phyloP scores from a whole-genome alignment of 1,140 invertebrate genomes.

The Bombyx mandarina region DNA sequence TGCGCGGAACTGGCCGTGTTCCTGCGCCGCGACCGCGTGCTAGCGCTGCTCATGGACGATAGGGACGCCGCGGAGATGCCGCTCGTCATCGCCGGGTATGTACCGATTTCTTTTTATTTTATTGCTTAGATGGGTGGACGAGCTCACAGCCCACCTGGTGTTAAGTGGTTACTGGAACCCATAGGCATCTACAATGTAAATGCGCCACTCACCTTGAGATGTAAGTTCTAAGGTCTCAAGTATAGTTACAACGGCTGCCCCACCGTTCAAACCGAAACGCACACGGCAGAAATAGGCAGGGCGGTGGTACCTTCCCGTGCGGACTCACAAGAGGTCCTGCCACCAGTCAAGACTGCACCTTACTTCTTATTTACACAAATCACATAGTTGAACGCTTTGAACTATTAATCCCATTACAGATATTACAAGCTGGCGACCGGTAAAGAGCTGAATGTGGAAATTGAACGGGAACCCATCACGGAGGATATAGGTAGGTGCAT shows the following conservation, averaged over 20 bases:
- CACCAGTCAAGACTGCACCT: background rate
- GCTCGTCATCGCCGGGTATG: conserved; percentile 79
- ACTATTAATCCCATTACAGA: conserved; percentile 27
- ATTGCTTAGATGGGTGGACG: too few species aligned
- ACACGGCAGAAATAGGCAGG: background rate
- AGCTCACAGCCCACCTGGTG: too few species aligned
- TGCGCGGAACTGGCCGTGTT: conserved; percentile 77
- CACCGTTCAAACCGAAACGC: too few species aligned
- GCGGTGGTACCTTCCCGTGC: too few species aligned
- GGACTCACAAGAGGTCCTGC: too few species aligned
- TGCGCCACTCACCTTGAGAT: too few species aligned
- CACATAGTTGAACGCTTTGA: too few species aligned
- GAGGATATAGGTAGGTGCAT: conserved; percentile 74
- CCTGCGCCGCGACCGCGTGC: conserved; percentile 74
- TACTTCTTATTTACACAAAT: background rate
- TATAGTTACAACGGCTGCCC: too few species aligned
- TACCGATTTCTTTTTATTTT: conserved; percentile 8
- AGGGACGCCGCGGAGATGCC: conserved; percentile 88
- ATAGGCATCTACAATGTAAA: too few species aligned
- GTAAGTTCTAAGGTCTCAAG: too few species aligned
- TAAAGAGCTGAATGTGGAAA: conserved; percentile 73
- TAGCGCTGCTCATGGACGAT: conserved; percentile 85
- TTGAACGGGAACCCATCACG: conserved; percentile 73
- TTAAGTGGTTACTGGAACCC: too few species aligned
- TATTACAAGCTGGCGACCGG: conserved; percentile 80